Evolutionary conservation across 53 echinoderm and acorn worm genomes (phyloP), one percentile per base, ranked within the genome.

Genomic region (Holothuria scabra): DNA sequence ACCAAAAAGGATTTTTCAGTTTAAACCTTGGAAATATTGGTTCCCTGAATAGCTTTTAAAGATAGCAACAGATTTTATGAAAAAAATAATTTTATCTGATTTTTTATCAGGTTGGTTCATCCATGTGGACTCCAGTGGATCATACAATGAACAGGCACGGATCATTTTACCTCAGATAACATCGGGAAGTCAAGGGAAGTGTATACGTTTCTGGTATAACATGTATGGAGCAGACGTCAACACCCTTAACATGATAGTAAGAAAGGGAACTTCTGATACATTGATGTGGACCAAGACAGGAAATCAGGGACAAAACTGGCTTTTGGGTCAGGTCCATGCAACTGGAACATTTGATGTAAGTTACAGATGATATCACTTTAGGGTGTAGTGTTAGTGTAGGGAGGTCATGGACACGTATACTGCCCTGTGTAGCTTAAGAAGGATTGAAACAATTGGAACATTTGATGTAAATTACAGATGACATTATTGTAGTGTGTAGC

Each of bases 201-300:
- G 82, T 60, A 21, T 81, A 23, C 82, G 82, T 23, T 81, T 81
- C 82, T 81, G 82, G 82, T 81, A 81, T 49, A 32, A 81, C 65
- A 81, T 81, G 82, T 62, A 62, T 30, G 82, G 82, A 11, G 63
- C 82, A 13, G 65, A 61, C 13, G 19, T 81, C 64, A 64, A 81
- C 46, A 81, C 82, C 24, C 82, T 81, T 65, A 81, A 81, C 63
- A 33, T 81, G 82, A 63, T 63, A 29, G 35, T 41, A 38, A 28
- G 44, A 2, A 48, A 63, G 62, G 34, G 35, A 3, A 14, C 64
- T 9, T 41, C 64, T 11, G 65, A 46, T 12, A 81, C 62, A 12
- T 20, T 81, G 21, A 64, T 63, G 82, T 81, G 82, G 82, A 81
- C 82, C 4, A 63, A 63, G 65, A 63, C 82, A 2, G 82, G 82